Conservation (phyloP, 2,888 invertebrate genomes). For the Hyles lineata region DNA sequence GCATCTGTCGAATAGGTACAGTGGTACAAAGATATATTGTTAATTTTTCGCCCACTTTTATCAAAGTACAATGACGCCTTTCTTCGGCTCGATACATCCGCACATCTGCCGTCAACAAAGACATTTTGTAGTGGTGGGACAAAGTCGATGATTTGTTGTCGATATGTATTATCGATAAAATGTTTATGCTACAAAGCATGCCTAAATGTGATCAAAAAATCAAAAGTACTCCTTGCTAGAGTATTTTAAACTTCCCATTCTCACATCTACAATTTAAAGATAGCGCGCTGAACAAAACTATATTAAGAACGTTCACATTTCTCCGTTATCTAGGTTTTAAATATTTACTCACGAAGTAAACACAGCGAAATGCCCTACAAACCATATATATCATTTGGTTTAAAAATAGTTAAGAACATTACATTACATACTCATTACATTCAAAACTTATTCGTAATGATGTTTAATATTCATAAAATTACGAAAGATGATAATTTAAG, state of each 20-base stretch:
- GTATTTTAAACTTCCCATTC: not conserved
- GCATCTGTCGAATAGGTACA: slow-evolving; percentile 19
- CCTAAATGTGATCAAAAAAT: no score
- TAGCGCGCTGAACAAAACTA: not conserved
- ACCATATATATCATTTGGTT: not conserved
- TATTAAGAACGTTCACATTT: slow-evolving; percentile 9
- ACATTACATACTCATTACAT: not conserved
- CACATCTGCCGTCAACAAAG: slow-evolving; percentile 50
- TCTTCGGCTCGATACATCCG: slow-evolving; percentile 40
- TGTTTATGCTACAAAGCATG: no score
- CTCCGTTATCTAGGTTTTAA: slow-evolving; percentile 12
- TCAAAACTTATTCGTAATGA: not conserved
- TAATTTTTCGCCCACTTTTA: slow-evolving; percentile 64
- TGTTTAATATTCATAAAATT: not conserved
- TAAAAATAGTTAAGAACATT: not conserved
- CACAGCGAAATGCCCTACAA: not conserved
- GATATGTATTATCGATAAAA: not conserved
- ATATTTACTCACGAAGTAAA: slow-evolving; percentile 2
- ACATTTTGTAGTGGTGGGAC: slow-evolving; percentile 16
- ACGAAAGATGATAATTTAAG: no score
- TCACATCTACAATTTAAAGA: not conserved
- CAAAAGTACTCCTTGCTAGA: no score
- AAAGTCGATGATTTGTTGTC: not conserved
- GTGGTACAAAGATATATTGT: slow-evolving; percentile 46
- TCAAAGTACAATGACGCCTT: slow-evolving; percentile 43